Percentiles rank a stretch among this genome's conserved stretches.
Evolutionary conservation across 2,113 vertebrate species (phyloP).

Genomic region (Cyprinodon variegatus): DNA sequence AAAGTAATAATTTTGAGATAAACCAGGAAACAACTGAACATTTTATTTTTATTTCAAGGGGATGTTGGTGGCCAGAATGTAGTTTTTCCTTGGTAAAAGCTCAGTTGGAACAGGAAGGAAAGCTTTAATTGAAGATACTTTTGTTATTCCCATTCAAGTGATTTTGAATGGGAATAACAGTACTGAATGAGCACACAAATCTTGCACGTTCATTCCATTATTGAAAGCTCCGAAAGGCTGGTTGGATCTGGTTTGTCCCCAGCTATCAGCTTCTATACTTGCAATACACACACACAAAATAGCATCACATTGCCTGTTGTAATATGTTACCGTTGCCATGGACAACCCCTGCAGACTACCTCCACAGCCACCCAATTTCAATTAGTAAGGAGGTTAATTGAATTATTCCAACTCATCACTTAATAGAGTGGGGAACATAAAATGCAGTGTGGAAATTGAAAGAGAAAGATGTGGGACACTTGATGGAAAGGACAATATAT

Average conservation of each 20-base stretch:
- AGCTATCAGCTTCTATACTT: constrained; percentile 67
- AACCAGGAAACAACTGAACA: constrained; percentile 18
- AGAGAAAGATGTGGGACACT: constrained; percentile 1
- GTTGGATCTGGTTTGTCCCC: constrained; percentile 62
- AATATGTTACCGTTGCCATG: constrained; percentile 71
- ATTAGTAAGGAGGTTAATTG: constrained; percentile 72
- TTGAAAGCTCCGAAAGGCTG: constrained; percentile 38
- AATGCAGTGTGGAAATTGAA: background rate
- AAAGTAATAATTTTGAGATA: background rate
- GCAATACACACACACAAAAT: constrained; percentile 23
- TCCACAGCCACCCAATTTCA: constrained; percentile 10
- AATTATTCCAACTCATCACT: constrained; percentile 69
- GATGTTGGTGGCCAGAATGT: constrained; percentile 52
- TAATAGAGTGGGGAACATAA: constrained; percentile 28
- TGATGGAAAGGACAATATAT: constrained; percentile 10
- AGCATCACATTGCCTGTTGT: constrained; percentile 61
- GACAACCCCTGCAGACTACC: constrained; percentile 38
- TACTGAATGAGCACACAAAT: constrained; percentile 28
- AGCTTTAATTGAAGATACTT: constrained; percentile 56
- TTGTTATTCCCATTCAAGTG: constrained; percentile 59
- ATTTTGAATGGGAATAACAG: background rate
- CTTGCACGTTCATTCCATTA: constrained; percentile 12
- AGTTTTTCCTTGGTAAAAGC: constrained; percentile 44
- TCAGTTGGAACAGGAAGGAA: constrained; percentile 72
- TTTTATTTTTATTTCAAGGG: constrained; percentile 27